Evolutionary conservation across 2,113 vertebrate genomes (phyloP).

Genomic region (Atlantisia rogersi): DNA sequence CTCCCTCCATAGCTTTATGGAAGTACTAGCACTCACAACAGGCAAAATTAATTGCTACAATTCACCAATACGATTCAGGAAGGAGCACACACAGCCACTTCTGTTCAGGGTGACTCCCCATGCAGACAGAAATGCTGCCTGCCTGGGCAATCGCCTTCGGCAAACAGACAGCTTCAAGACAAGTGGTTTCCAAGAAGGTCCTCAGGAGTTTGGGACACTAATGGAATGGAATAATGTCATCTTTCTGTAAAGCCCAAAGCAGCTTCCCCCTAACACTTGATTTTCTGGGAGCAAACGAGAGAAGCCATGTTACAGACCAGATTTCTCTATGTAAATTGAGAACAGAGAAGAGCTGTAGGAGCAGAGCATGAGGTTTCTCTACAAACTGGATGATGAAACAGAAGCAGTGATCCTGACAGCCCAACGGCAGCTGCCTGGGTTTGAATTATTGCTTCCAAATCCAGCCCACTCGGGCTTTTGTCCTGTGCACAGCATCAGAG

Average conservation of each 20-base stretch:
- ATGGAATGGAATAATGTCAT: neutral
- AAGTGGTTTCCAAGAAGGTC: neutral
- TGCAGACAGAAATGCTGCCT: neutral
- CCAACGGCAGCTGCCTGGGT: rapidly evolving
- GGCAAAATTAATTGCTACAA: neutral
- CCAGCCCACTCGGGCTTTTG: neutral
- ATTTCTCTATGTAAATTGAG: neutral
- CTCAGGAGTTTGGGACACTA: neutral
- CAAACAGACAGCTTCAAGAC: neutral
- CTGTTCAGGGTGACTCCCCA: neutral
- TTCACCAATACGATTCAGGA: neutral
- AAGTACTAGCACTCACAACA: neutral
- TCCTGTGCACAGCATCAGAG: neutral
- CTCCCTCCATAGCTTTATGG: neutral
- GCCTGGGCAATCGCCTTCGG: neutral
- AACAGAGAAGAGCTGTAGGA: neutral
- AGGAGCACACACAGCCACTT: rapidly evolving
- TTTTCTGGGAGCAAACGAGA: neutral
- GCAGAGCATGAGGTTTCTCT: neutral
- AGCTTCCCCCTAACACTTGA: neutral
- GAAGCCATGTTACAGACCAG: rapidly evolving
- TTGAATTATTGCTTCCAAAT: neutral
- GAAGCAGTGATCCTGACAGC: neutral
- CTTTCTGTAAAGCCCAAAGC: neutral
- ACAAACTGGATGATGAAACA: neutral